Evolutionary conservation across 1,140 invertebrate genomes (phyloP), one percentile per base, ranked within the genome.

Genomic region (Papilio dardanus): DNA sequence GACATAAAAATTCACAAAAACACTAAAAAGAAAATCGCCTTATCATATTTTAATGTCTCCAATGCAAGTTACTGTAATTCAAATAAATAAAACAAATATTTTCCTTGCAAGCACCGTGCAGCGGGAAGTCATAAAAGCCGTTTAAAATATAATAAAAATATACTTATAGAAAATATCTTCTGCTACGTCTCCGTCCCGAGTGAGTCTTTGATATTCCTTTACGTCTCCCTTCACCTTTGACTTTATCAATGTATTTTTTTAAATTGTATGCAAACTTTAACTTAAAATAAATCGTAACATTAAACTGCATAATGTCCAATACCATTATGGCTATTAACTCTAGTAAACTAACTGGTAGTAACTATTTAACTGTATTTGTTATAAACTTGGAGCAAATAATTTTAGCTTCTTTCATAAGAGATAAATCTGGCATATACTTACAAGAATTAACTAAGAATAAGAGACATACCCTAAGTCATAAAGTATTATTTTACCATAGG

Each of bases 21-120:
- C 83, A 80, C 80, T 74, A 82, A 83, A 92, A 92, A 92, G 90
- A 92, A 81, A 90, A n/a, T 46, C n/a, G n/a, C n/a, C 2, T 46
- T 46, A 5, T 46, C n/a, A n/a, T 46, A 24, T 54, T 24, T 54
- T 54, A 54, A 54, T 2, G 6, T 54, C 7, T 24, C 21, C 50
- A 24, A 24, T 21, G 8, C 7, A 54, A 58, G 24, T 58, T 46
- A 46, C 14, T 46, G 4, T 16, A n/a, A n/a, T 5, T 14, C 1
- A 3, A n/a, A 4, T 1, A 58, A 58, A 58, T 58, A 58, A 58
- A 58, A 54, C n/a, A 10, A 28, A 28, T 28, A 54, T 2, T 0
- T 50, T 50, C n/a, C 46, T 19, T 28, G 54, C 54, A 28, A 58
- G 54, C 54, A 14, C 24, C 21, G 19, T 58, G 21, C 19, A 50